Conservation (phyloP, 2,888 invertebrate genomes). For the Amphipyra berbera region DNA sequence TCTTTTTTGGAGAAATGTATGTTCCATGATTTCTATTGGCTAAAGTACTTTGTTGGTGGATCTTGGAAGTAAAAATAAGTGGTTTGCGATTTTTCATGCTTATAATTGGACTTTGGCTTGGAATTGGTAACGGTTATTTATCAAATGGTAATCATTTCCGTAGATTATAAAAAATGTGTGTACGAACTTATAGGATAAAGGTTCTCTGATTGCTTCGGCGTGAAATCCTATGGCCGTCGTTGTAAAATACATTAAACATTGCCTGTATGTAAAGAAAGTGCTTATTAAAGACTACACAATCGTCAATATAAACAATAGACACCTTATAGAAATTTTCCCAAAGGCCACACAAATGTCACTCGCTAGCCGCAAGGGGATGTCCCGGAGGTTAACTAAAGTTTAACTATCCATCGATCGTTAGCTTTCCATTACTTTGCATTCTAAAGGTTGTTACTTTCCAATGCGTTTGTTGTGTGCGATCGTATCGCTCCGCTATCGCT, state of each 20-base stretch:
- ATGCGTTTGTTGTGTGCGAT: slow-evolving; percentile 73
- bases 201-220: no score
- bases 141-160: no score
- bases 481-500: slow-evolving; percentile 73
- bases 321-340: slow-evolving; percentile 53
- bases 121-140: no score
- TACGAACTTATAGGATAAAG: no score
- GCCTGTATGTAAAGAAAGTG: not conserved
- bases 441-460: slow-evolving; percentile 78
- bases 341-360: slow-evolving; percentile 55
- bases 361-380: slow-evolving; percentile 52
- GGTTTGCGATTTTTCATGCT: no score
- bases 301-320: slow-evolving; percentile 57
- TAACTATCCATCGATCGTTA: slow-evolving; percentile 63
- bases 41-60: no score
- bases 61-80: no score
- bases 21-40: not conserved
- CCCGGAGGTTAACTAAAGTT: slow-evolving; percentile 63
- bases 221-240: not conserved
- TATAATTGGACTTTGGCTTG: no score
- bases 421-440: slow-evolving; percentile 78
- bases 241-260: not conserved
- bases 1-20: not conserved
- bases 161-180: no score
- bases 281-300: slow-evolving; percentile 28